Evolutionary conservation across 2,888 invertebrate species (phyloP).

Genomic region (Capitulum mitella): DNA sequence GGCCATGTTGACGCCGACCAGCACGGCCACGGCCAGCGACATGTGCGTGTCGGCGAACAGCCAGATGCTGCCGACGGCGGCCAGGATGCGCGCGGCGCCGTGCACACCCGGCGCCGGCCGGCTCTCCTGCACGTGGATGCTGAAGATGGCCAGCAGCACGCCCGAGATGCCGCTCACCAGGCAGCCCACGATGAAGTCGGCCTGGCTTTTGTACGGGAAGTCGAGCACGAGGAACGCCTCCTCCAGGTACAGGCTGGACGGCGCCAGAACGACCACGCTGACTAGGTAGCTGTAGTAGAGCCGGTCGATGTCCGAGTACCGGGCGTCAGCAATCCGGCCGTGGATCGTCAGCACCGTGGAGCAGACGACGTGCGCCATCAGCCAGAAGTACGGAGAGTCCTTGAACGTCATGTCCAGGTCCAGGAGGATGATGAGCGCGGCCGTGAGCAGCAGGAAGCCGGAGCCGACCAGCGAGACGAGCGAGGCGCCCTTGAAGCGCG

Average conservation of each 20-base stretch:
- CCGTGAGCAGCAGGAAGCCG: constrained; percentile 36
- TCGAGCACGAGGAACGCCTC: constrained; percentile 40
- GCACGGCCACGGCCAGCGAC: background rate
- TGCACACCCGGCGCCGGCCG: background rate
- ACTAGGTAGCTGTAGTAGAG: constrained; percentile 40
- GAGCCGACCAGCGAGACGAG: constrained; percentile 35
- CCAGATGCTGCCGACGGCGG: background rate
- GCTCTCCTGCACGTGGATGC: constrained; percentile 6
- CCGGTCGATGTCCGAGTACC: constrained; percentile 38
- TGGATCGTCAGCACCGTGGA: constrained; percentile 38
- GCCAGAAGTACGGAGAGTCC: constrained; percentile 40
- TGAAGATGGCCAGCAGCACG: constrained; percentile 32
- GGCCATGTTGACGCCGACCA: constrained; percentile 13
- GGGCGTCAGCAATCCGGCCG: constrained; percentile 37
- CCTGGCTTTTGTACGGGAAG: constrained; percentile 38
- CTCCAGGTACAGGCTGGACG: constrained; percentile 40
- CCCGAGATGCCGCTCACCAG: constrained; percentile 38
- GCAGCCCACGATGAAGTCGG: constrained; percentile 38
- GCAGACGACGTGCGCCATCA: constrained; percentile 38
- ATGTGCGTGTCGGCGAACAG: background rate
- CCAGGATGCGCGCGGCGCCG: constrained; percentile 2
- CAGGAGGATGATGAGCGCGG: constrained; percentile 32
- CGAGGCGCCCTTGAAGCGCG: constrained; percentile 34
- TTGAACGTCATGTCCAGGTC: constrained; percentile 37
- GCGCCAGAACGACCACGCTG: constrained; percentile 39